phyloP scores from a whole-genome alignment of 2,888 invertebrate species.

The Hesperia comma region DNA sequence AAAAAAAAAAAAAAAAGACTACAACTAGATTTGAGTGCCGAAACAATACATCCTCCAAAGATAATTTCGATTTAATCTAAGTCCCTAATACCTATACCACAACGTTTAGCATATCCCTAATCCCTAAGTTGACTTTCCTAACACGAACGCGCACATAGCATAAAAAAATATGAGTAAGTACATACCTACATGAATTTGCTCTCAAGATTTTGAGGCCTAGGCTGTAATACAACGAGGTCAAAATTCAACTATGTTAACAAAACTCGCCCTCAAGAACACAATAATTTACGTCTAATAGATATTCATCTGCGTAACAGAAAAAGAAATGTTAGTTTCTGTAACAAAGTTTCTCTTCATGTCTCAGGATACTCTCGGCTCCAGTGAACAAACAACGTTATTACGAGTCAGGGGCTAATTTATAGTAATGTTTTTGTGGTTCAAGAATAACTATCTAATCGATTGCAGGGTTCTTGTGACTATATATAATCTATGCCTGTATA shows the following conservation, averaged over 20 bases:
- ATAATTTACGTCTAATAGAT: background rate
- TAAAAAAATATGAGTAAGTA: too few relatives aligned
- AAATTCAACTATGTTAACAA: background rate
- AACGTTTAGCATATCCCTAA: too few relatives aligned
- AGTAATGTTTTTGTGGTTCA: constrained; percentile 53
- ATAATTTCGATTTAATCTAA: too few relatives aligned
- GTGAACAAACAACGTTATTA: constrained; percentile 55
- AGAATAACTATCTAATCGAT: constrained; percentile 34
- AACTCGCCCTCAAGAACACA: background rate
- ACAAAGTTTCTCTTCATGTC: constrained; percentile 39
- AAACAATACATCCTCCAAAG: too few relatives aligned
- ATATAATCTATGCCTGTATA: too few relatives aligned
- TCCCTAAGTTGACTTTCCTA: too few relatives aligned
- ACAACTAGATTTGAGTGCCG: too few relatives aligned
- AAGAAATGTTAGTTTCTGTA: constrained; percentile 30
- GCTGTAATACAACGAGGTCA: background rate
- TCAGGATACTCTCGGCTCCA: constrained; percentile 22
- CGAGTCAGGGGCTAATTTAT: constrained; percentile 53
- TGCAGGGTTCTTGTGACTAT: constrained; percentile 1
- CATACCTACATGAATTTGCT: too few relatives aligned
- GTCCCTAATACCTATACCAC: too few relatives aligned
- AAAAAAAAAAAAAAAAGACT: too few relatives aligned
- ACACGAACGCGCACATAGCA: too few relatives aligned
- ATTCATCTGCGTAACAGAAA: constrained; percentile 23
- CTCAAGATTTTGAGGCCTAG: too few relatives aligned